Percentiles rank a stretch among this genome's conserved stretches.
Conservation (phyloP, 2,888 invertebrate genomes). For the Petrolisthes cinctipes region DNA sequence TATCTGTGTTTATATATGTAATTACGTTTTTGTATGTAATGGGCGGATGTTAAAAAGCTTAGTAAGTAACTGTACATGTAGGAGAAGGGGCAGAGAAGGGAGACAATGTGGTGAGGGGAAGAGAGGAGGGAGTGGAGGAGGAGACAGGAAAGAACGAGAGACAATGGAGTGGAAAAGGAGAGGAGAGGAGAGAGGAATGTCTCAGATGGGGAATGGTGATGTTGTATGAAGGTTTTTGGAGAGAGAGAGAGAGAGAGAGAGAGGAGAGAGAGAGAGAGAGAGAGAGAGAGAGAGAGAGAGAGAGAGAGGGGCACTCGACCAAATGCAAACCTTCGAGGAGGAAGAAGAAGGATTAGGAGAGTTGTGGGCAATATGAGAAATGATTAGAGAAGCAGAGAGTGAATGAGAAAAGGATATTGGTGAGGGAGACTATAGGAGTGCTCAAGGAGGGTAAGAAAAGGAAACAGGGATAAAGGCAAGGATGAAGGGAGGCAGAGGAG, state of each 20-base stretch:
- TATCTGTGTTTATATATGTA: too few relatives aligned
- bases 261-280: neutral
- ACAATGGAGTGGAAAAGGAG: neutral
- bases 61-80: too few relatives aligned
- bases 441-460: too few relatives aligned
- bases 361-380: too few relatives aligned
- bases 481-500: neutral
- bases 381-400: too few relatives aligned
- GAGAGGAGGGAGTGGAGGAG: neutral
- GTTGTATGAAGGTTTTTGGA: conserved; percentile 6
- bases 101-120: neutral
- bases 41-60: neutral
- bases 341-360: too few relatives aligned
- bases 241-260: conserved; percentile 13
- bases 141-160: conserved; percentile 2
- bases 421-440: too few relatives aligned
- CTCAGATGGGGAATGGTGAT: neutral
- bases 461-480: neutral
- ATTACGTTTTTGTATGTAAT: too few relatives aligned
- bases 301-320: neutral
- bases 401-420: too few relatives aligned
- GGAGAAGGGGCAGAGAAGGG: neutral
- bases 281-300: neutral
- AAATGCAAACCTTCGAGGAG: too few relatives aligned
- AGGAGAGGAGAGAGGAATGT: neutral